Base-by-base conservation (phyloP, 2,797 vertebrate genomes). In the Premnoplex brunnescens region DNA sequence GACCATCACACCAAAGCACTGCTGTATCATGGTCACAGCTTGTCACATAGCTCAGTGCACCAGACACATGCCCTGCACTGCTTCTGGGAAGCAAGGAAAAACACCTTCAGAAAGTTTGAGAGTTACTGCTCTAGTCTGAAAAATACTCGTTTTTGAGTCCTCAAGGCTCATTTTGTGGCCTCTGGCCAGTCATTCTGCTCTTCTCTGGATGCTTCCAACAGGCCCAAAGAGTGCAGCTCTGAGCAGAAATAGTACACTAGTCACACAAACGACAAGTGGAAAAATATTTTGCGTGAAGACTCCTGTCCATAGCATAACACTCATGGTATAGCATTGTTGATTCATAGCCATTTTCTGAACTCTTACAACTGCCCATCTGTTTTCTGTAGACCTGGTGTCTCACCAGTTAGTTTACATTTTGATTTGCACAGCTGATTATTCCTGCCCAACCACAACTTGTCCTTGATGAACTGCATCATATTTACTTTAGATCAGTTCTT, bases 341-440 rank as follows among this genome's bases (percentile, higher is more conserved):
- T 90, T 95, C 74, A 94, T 12, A 90, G 67, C 54, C 74, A 41
- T 84, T 73, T 94, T 59, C 83, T 82, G 88, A 95, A 79, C 80
- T 51, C 80, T 69, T 88, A 63, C 73, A 78, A 93, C 55, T 93
- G 85, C 55, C 93, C 74, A 49, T 85, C 93, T 93, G 85, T 91
- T 90, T 91, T 88, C 80, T 41, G 59, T 44, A 90, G 88, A 91
- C 76, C 88, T 76, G 69, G 76, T 88, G 74, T 83, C 90, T 90
- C 81, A 94, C 83, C 90, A 85, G 83, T 89, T 90, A 76, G 48
- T 88, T 90, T n/a, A 68, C 85, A 66, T 88, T 94, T 96, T 90
- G 83, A 93, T 95, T 93, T 95, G 86, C 91, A 76, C 77, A 76
- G 83, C 55, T 95, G 91, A 96, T 93, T 90, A 91, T 85, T 93